Evolutionary conservation across 2,113 vertebrate genomes (phyloP).

Genomic region (Grus americana): DNA sequence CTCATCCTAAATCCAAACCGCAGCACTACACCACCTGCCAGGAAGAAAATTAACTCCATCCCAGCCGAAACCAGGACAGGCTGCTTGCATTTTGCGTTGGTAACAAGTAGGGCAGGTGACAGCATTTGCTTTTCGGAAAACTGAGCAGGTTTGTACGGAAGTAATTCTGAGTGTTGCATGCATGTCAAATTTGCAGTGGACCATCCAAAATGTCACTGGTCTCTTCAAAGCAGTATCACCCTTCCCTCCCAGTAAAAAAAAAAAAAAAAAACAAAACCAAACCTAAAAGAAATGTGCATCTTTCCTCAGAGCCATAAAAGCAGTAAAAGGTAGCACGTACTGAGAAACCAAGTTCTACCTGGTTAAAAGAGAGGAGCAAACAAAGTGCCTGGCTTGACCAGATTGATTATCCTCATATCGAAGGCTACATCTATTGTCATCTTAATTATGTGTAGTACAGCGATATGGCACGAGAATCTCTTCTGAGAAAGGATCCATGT

Average conservation of each 20-base stretch:
- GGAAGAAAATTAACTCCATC: too few relatives aligned
- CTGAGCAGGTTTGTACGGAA: not conserved
- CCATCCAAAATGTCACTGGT: not conserved
- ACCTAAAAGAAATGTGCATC: not conserved
- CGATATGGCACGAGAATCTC: rapidly evolving
- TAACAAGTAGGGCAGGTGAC: not conserved
- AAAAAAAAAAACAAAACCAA: too few relatives aligned
- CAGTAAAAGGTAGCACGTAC: not conserved
- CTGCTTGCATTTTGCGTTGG: rapidly evolving
- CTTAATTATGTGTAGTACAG: not conserved
- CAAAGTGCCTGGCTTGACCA: not conserved
- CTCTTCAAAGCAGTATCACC: not conserved
- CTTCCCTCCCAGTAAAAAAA: rapidly evolving
- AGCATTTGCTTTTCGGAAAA: not conserved
- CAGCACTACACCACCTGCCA: too few relatives aligned
- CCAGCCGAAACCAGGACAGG: too few relatives aligned
- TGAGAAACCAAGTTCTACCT: not conserved
- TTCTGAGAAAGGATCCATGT: not conserved
- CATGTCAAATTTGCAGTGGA: not conserved
- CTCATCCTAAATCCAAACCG: too few relatives aligned
- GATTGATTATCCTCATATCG: rapidly evolving
- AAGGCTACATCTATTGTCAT: too few relatives aligned
- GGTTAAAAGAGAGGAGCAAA: not conserved
- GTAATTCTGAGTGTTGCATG: not conserved
- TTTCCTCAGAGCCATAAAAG: rapidly evolving